Conservation (phyloP, 2,113 vertebrate genomes). For the Cryptoleucopteryx plumbea region DNA sequence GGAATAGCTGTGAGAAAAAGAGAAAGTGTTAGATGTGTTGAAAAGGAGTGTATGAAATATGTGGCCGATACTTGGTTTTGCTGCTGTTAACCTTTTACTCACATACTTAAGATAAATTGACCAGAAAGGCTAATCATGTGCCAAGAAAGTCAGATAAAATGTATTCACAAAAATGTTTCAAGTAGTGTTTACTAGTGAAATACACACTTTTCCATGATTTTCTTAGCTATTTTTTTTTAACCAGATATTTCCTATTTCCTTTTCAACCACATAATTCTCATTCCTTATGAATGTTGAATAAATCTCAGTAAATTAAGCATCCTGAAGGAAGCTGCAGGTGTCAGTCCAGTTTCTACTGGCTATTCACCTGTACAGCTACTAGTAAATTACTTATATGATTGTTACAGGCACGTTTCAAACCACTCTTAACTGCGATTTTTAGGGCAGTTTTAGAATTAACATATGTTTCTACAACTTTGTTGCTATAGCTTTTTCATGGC, state of each 20-base stretch:
- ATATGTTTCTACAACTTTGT: background rate
- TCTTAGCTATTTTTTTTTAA: background rate
- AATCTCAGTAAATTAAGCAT: background rate
- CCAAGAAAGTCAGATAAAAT: background rate
- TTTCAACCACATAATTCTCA: background rate
- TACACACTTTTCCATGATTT: background rate
- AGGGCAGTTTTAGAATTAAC: background rate
- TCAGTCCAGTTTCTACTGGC: background rate
- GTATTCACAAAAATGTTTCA: background rate
- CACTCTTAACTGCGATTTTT: background rate
- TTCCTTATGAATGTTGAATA: background rate
- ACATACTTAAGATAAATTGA: background rate
- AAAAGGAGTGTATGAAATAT: background rate
- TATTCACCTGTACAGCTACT: background rate
- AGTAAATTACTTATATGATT: background rate
- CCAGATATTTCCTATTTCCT: background rate
- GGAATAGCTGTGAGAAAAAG: background rate
- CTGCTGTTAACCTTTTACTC: background rate
- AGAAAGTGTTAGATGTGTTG: background rate
- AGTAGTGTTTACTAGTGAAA: background rate
- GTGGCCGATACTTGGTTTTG: background rate
- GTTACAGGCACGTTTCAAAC: background rate
- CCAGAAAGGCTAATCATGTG: background rate
- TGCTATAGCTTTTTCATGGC: background rate
- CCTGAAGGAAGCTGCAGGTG: background rate